phyloP scores from a whole-genome alignment of 2,888 invertebrate species.

The Cataglyphis albicans region DNA sequence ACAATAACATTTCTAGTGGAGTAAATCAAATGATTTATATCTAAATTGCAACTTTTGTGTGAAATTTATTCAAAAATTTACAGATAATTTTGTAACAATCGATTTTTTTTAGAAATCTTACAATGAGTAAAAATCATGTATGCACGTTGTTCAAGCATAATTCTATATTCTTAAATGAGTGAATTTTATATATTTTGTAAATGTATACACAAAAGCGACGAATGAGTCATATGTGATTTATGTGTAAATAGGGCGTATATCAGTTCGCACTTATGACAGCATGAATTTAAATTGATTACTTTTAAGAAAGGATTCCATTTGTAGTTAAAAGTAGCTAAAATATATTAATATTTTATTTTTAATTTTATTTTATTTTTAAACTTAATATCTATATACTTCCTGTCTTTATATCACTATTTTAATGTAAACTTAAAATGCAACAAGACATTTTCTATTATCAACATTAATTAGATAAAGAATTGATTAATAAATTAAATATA shows the following conservation, averaged over 20 bases:
- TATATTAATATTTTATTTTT: background rate
- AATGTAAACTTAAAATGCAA: background rate
- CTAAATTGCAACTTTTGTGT: background rate
- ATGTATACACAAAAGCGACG: background rate
- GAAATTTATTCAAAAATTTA: background rate
- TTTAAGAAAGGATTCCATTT: background rate
- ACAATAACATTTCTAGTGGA: constrained; percentile 9
- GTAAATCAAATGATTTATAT: background rate
- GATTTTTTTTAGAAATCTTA: background rate
- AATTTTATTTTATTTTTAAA: background rate
- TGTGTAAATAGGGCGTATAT: background rate
- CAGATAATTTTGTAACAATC: background rate
- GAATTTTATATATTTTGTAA: background rate
- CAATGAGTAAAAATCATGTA: background rate
- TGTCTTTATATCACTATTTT: background rate
- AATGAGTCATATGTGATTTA: background rate
- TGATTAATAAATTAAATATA: background rate
- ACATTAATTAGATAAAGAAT: background rate
- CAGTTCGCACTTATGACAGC: background rate
- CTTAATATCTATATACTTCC: background rate
- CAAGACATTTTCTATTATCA: background rate
- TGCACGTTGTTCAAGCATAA: background rate
- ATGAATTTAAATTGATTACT: background rate
- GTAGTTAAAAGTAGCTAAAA: constrained; percentile 1
- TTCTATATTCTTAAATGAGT: background rate